Base-by-base conservation (phyloP, 1,140 invertebrate genomes). In the Campoletis sonorensis region DNA sequence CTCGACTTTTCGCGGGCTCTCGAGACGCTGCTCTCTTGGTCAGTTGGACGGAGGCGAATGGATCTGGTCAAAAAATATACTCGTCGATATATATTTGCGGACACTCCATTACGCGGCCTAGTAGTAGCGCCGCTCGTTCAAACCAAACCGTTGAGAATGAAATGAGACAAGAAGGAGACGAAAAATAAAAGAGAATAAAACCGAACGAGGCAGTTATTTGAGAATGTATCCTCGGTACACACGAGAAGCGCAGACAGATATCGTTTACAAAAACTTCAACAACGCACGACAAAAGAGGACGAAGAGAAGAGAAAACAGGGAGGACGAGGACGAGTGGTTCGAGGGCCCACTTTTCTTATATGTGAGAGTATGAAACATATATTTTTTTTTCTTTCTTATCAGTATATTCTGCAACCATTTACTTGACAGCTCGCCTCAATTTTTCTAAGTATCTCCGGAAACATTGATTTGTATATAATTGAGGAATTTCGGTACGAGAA, bases 91-190 rank as follows among this genome's bases (percentile, higher is more conserved):
- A 26, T 26, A 13, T 64, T n/a, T 84, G 84, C 81, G 82, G 84
- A 83, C 83, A 85, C 81, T 85, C 84, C 83, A 85, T 85, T 85
- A 85, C 83, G 84, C 83, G 84, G 82, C 45, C 40, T 81, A 78
- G 84, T 85, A 85, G 84, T 83, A 83, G 40, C 80, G 21, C 79
- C 68, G 71, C 51, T 54, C 18, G n/a, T 18, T 54, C 23, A 79
- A 83, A 58, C 79, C 67, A 79, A 84, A 77, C 73, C 79, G 79
- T 79, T 37, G 40, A 70, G 18, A 73, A 5, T 8, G n/a, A 8
- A 11, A 21, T 45, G 40, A 40, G 21, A 73, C 21, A 40, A 73
- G n/a, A 33, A 40, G 33, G 33, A 16, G 51, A n/a, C 16, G 21
- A 49, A 40, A 73, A 73, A 26, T 73, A 49, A 45, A 49, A 23